Conservation (phyloP, 2,113 vertebrate genomes). For the Recurvirostra avosetta region DNA sequence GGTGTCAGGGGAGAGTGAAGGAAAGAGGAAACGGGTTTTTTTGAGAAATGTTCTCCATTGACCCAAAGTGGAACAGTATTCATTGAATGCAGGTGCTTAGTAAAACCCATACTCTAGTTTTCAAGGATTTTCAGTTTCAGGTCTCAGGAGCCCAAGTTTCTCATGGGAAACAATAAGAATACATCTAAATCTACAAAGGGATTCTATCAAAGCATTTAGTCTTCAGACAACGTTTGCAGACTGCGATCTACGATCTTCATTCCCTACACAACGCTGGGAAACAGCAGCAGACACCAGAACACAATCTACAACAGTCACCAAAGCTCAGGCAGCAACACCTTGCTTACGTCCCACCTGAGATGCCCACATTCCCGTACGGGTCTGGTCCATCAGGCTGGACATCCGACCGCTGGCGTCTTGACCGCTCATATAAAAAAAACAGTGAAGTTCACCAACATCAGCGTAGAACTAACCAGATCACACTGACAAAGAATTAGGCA, state of each 20-base stretch:
- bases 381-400: background rate
- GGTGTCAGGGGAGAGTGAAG: background rate
- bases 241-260: background rate
- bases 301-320: background rate
- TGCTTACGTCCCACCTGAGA: background rate
- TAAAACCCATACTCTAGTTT: background rate
- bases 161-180: background rate
- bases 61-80: background rate
- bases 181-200: background rate
- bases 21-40: background rate
- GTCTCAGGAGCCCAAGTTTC: background rate
- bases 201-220: background rate
- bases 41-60: background rate
- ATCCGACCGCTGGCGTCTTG: background rate
- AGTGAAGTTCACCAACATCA: background rate
- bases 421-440: background rate
- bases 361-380: no score
- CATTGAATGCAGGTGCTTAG: accelerated
- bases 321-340: background rate
- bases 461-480: background rate
- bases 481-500: background rate
- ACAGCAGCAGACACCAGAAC: background rate
- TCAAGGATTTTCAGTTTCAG: background rate
- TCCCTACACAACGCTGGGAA: background rate
- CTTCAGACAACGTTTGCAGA: background rate